Conservation (phyloP, 2,888 invertebrate species). For the Heterodera filipjevi region DNA sequence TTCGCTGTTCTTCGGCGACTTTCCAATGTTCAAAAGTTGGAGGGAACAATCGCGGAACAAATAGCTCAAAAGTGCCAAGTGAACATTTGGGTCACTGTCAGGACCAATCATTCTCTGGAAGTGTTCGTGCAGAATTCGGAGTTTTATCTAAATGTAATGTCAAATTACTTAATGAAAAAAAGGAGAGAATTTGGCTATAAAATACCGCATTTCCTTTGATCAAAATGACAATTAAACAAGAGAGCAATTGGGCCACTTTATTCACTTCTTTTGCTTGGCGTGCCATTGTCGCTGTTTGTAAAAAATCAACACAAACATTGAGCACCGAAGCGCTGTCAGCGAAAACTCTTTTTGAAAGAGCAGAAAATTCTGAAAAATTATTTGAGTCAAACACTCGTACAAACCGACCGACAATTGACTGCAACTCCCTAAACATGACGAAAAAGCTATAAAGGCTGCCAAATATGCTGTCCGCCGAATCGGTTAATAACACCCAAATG, state of each 20-base stretch:
- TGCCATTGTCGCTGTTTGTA: constrained; percentile 11
- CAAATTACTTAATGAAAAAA: not conserved
- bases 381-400: not conserved
- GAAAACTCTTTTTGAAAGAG: not conserved
- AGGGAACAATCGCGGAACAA: not conserved
- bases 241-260: constrained; percentile 22
- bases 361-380: constrained; percentile 18
- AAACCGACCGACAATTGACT: not conserved
- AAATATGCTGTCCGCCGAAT: constrained; percentile 43
- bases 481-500: constrained; percentile 46
- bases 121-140: not conserved
- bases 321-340: not conserved
- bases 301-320: constrained; percentile 23
- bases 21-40: not conserved
- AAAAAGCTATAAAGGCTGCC: constrained; percentile 32
- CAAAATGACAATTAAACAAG: constrained; percentile 19
- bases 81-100: not conserved
- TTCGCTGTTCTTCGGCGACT: not conserved
- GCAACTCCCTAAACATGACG: constrained; percentile 25
- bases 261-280: constrained; percentile 13
- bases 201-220: constrained; percentile 7
- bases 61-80: constrained; percentile 1
- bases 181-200: not conserved
- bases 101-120: constrained; percentile 4
- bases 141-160: not conserved